Conservation (phyloP, 2,113 vertebrate genomes). For the Leucopternis melanops region DNA sequence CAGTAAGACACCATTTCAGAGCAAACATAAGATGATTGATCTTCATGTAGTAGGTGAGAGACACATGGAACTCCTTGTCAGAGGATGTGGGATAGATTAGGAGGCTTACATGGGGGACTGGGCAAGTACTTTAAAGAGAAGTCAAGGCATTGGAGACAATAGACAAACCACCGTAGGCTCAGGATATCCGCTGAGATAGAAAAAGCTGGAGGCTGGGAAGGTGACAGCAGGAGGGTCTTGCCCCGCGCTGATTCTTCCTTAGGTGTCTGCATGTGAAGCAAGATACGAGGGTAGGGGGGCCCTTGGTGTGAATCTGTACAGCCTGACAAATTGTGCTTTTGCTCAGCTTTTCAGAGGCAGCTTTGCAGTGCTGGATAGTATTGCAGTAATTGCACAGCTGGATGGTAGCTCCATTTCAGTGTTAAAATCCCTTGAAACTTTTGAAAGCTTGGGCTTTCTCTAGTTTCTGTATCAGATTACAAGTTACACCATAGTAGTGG, state of each 20-base stretch:
- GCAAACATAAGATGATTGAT: background rate
- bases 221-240: background rate
- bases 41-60: background rate
- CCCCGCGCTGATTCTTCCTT: background rate
- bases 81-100: background rate
- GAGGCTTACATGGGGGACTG: background rate
- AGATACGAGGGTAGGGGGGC: background rate
- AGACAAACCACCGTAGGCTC: background rate
- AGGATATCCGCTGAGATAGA: background rate
- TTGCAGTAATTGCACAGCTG: background rate
- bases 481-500: background rate
- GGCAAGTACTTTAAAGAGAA: background rate
- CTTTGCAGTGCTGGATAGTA: background rate
- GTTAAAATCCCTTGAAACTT: background rate
- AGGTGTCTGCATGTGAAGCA: background rate
- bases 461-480: background rate
- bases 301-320: background rate
- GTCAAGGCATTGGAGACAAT: background rate
- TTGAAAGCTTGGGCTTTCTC: background rate
- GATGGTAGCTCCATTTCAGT: background rate
- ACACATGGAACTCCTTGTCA: background rate
- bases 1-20: background rate
- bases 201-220: background rate
- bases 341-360: background rate
- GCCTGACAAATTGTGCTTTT: background rate